Percentiles rank a stretch among this genome's conserved stretches.
These are phyloP conservation scores for Misgurnus mizolepis DNA, from an alignment of 2,113 vertebrate species.

Conservation along the genomic window DNA sequence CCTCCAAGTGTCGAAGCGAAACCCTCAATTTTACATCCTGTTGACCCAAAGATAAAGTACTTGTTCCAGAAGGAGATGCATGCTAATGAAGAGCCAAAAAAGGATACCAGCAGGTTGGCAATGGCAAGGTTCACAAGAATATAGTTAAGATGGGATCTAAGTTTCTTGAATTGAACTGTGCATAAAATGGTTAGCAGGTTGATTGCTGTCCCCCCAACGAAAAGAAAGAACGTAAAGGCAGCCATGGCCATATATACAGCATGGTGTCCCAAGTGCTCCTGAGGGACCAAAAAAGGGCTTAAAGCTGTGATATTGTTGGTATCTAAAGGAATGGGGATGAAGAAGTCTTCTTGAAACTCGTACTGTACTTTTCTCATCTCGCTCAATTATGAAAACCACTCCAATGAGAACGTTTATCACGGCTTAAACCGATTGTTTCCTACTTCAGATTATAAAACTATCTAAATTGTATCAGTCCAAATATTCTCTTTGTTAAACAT, in stretches of 20 bases:
- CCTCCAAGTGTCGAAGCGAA: conserved; percentile 74
- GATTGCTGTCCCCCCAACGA: conserved; percentile 64
- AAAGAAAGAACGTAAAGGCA: conserved; percentile 71
- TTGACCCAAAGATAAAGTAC: conserved; percentile 73
- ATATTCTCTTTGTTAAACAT: conserved; percentile 4
- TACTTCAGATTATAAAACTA: neutral
- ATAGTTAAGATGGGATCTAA: conserved; percentile 81
- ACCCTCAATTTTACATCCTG: conserved; percentile 77
- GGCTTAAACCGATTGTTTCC: neutral
- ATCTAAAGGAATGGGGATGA: conserved; percentile 72
- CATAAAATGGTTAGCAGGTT: conserved; percentile 73
- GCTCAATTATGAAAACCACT: neutral
- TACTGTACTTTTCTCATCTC: conserved; percentile 63
- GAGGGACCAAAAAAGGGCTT: conserved; percentile 78
- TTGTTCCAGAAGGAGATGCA: conserved; percentile 71
- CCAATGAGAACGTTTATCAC: neutral
- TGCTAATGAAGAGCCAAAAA: conserved; percentile 71
- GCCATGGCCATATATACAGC: conserved; percentile 71
- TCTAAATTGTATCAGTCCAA: neutral
- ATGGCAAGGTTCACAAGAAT: conserved; percentile 79
- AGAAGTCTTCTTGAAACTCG: conserved; percentile 76
- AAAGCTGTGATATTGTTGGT: conserved; percentile 69
- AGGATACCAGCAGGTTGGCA: conserved; percentile 74
- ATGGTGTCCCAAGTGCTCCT: conserved; percentile 74
- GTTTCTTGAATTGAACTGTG: conserved; percentile 76